Evolutionary conservation across 1,140 invertebrate species (phyloP).

Genomic region (Holcopasites calliopsidis): DNA sequence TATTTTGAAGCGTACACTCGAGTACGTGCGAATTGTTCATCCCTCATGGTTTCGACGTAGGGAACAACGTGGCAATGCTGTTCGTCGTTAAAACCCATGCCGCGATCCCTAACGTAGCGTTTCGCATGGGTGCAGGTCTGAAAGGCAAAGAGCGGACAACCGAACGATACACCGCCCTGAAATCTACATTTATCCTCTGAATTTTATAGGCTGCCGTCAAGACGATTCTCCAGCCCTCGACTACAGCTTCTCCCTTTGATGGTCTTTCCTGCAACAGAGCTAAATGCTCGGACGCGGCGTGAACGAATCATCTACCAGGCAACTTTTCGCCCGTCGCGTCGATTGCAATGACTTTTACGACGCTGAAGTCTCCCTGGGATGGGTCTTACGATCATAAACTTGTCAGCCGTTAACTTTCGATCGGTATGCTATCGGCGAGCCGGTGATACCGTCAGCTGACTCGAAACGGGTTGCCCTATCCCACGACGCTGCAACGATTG

Average conservation of each 20-base stretch:
- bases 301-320: constrained; percentile 49
- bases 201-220: constrained; percentile 70
- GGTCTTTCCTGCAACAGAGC: constrained; percentile 72
- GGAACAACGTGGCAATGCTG: constrained; percentile 58
- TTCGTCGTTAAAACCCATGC: constrained; percentile 63
- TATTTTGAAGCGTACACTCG: constrained; percentile 49
- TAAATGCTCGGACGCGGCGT: constrained; percentile 70
- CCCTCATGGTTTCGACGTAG: constrained; percentile 43
- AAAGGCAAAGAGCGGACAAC: constrained; percentile 45
- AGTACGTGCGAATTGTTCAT: constrained; percentile 70
- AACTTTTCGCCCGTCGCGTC: constrained; percentile 71
- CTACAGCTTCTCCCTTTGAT: constrained; percentile 51
- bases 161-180: constrained; percentile 73
- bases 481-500: background rate
- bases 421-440: constrained; percentile 8
- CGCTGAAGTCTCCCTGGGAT: constrained; percentile 59
- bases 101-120: constrained; percentile 52
- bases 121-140: constrained; percentile 57
- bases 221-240: constrained; percentile 52
- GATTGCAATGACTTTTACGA: constrained; percentile 76
- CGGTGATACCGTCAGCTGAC: background rate
- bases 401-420: constrained; percentile 53
- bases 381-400: constrained; percentile 72
- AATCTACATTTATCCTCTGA: constrained; percentile 74
- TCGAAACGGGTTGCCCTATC: background rate